Conservation (phyloP, 2,888 invertebrate species). For the Hymenopus coronatus region DNA sequence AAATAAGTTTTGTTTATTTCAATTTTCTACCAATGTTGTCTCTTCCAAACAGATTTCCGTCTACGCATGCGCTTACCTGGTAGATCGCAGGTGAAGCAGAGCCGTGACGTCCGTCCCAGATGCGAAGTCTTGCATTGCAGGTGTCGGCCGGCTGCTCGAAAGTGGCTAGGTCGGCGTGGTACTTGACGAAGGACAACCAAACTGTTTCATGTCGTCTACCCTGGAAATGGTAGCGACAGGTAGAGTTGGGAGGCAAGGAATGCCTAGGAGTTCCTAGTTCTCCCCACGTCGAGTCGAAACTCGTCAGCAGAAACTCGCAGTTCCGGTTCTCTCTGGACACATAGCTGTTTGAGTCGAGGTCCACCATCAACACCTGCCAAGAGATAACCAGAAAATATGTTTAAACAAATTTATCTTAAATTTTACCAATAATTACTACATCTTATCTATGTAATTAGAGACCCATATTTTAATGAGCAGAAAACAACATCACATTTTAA, state of each 20-base stretch:
- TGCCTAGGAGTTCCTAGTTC: constrained; percentile 72
- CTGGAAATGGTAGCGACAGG: constrained; percentile 75
- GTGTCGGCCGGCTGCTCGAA: constrained; percentile 48
- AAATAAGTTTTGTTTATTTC: no score
- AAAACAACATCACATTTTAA: no score
- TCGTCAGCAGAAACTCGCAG: constrained; percentile 73
- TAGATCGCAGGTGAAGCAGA: constrained; percentile 35
- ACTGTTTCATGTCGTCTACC: constrained; percentile 73
- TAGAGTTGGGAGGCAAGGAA: constrained; percentile 76
- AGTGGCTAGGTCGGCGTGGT: constrained; percentile 64
- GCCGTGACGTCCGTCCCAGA: constrained; percentile 67
- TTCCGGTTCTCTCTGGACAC: constrained; percentile 65
- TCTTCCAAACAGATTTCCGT: no score
- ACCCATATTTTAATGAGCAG: no score
- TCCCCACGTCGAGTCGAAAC: constrained; percentile 71
- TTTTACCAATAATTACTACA: no score
- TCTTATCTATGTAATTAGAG: no score
- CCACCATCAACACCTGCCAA: constrained; percentile 66
- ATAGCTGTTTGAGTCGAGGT: constrained; percentile 71
- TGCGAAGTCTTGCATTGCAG: constrained; percentile 69
- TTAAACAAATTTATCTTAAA: no score
- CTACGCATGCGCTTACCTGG: constrained; percentile 33
- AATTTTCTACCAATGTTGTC: no score
- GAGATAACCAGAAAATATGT: no score
- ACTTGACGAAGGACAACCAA: constrained; percentile 81